A percentile compares a stretch with the other conserved stretches of the same genome.
These are phyloP conservation scores for Buceros bicornis DNA, from an alignment of 2,797 vertebrate species.

Conservation along the genomic window DNA sequence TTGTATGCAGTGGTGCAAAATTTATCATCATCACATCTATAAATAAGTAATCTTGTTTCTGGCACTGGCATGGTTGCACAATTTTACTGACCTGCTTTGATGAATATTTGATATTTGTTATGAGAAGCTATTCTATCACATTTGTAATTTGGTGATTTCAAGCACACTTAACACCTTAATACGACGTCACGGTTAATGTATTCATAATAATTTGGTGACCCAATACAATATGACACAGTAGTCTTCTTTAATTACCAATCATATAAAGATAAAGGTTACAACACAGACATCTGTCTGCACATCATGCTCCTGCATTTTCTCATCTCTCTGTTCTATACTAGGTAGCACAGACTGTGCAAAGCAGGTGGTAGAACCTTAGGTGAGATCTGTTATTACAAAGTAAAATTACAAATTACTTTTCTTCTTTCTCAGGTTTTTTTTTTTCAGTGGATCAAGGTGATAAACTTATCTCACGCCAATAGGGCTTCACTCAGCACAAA, in stretches of 20 bases:
- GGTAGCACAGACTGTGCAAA: not conserved
- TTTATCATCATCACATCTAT: constrained; percentile 7
- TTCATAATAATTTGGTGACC: not conserved
- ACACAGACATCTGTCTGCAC: not conserved
- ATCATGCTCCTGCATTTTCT: not conserved
- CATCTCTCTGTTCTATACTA: not conserved
- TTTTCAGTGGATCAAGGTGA: not conserved
- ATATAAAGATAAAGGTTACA: not conserved
- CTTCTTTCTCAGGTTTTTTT: not conserved
- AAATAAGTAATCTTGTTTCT: constrained; percentile 24
- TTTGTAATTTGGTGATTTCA: not conserved
- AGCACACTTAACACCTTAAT: not conserved
- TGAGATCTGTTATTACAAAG: not conserved
- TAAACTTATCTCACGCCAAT: not conserved
- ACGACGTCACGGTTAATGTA: not conserved
- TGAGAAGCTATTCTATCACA: not conserved
- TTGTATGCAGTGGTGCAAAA: not conserved
- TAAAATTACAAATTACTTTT: not conserved
- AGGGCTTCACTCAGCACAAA: not conserved
- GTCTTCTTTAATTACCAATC: not conserved
- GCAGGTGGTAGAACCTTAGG: not conserved
- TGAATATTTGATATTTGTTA: not conserved
- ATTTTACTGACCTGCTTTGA: not conserved
- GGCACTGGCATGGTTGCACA: constrained; percentile 17
- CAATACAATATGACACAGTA: not conserved